Conservation (phyloP, 2,888 invertebrate genomes). For the Bibio marci region DNA sequence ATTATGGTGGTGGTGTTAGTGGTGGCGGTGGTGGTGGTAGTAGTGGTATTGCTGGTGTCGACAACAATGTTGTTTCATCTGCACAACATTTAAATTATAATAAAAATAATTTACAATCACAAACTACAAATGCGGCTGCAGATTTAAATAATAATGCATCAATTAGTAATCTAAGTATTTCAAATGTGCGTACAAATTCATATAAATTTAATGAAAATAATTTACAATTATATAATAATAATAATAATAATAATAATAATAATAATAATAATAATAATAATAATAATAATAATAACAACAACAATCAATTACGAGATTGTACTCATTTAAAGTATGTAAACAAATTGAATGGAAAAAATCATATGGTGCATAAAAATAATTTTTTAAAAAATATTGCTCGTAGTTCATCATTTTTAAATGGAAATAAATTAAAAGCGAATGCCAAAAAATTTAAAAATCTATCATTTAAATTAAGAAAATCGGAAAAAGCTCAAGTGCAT, state of each 20-base stretch:
- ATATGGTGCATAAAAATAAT: constrained; percentile 13
- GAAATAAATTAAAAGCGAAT: constrained; percentile 27
- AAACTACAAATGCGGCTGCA: constrained; percentile 8
- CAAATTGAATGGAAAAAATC: constrained; percentile 4
- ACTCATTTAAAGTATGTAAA: constrained; percentile 4
- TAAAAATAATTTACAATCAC: constrained; percentile 1
- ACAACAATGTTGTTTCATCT: background rate
- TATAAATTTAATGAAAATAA: background rate
- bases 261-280: background rate
- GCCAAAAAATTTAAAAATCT: constrained; percentile 26
- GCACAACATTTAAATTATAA: background rate
- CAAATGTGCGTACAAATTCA: constrained; percentile 5
- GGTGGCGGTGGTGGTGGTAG: constrained; percentile 4
- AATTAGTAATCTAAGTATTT: constrained; percentile 2
- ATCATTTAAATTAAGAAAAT: constrained; percentile 14
- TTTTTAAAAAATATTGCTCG: constrained; percentile 29
- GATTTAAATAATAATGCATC: constrained; percentile 4
- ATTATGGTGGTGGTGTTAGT: constrained; percentile 6
- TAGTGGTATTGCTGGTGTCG: constrained; percentile 6
- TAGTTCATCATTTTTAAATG: constrained; percentile 27
- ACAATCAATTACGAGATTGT: constrained; percentile 4
- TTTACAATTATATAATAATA: too few relatives aligned
- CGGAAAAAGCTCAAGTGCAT: constrained; percentile 1
- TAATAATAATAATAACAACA: constrained; percentile 3
- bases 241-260: too few relatives aligned